phyloP scores from a whole-genome alignment of 2,888 invertebrate species.

The Andrena bicolor region DNA sequence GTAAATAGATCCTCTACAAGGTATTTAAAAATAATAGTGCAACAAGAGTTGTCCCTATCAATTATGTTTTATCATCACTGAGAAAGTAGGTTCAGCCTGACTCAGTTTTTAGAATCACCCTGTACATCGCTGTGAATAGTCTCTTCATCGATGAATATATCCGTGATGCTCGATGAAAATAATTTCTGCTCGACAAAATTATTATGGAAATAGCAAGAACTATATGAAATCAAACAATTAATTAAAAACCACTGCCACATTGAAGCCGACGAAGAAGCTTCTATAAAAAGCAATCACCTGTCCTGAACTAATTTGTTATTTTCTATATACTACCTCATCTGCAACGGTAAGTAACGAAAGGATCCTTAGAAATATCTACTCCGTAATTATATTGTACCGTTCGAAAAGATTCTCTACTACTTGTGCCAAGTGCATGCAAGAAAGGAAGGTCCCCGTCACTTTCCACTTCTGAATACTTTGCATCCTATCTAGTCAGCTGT shows the following conservation, averaged over 20 bases:
- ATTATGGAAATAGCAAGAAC: not conserved
- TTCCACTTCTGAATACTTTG: conserved; percentile 44
- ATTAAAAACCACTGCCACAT: not conserved
- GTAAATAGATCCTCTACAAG: not conserved
- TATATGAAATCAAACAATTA: not conserved
- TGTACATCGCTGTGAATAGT: not conserved
- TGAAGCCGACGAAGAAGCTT: not conserved
- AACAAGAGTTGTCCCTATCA: not conserved
- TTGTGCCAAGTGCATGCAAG: conserved; percentile 33
- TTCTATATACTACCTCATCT: not conserved
- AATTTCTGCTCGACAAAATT: not conserved
- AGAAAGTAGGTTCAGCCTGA: not conserved
- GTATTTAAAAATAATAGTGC: not conserved
- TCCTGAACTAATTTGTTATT: not conserved
- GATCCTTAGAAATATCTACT: conserved; percentile 6
- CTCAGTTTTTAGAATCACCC: not conserved
- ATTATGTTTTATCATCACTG: not conserved
- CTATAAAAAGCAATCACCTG: not conserved
- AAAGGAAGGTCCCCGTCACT: conserved; percentile 47
- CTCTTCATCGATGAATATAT: conserved; percentile 9
- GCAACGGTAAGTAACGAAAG: not conserved
- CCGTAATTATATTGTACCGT: conserved; percentile 22
- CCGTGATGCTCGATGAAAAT: conserved; percentile 13
- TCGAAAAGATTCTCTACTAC: conserved; percentile 46
- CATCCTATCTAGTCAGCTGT: conserved; percentile 57